A percentile compares a stretch with the other conserved stretches of the same genome.
phyloP scores from a whole-genome alignment of 23 tunicate species.

The Oikopleura albicans region DNA sequence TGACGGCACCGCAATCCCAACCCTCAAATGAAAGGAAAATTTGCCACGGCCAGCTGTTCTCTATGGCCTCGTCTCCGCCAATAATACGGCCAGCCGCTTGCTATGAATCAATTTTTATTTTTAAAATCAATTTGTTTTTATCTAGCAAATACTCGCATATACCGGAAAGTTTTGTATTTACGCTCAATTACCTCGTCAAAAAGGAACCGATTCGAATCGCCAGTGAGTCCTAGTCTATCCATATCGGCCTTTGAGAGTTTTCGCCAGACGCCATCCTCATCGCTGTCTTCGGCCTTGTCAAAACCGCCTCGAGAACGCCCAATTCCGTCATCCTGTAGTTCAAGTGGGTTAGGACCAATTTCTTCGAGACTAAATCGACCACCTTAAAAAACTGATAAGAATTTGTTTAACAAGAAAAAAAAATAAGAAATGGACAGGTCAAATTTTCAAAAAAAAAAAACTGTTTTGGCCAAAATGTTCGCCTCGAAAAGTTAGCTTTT shows the following conservation, averaged over 20 bases:
- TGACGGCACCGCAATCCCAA: conserved; percentile 12
- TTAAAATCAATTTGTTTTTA: no score
- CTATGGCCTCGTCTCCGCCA: not conserved
- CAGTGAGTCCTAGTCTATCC: not conserved
- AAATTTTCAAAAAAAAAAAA: no score
- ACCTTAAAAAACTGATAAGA: no score
- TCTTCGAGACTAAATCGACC: not conserved
- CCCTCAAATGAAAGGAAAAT: conserved; percentile 5
- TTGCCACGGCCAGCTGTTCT: not conserved
- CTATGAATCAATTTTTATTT: no score
- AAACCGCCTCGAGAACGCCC: not conserved
- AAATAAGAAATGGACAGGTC: no score
- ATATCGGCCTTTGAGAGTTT: not conserved
- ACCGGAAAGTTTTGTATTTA: no score
- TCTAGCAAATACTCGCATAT: no score
- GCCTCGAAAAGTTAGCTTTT: no score
- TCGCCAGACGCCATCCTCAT: not conserved
- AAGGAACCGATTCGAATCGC: not conserved
- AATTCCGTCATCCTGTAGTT: not conserved
- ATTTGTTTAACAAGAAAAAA: no score
- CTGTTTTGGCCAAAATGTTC: no score
- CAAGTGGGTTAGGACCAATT: not conserved
- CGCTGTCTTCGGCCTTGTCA: not conserved
- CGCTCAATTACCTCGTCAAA: not conserved
- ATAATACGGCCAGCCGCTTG: not conserved